phyloP scores from a whole-genome alignment of 2,888 invertebrate species.

The Lagria hirta region DNA sequence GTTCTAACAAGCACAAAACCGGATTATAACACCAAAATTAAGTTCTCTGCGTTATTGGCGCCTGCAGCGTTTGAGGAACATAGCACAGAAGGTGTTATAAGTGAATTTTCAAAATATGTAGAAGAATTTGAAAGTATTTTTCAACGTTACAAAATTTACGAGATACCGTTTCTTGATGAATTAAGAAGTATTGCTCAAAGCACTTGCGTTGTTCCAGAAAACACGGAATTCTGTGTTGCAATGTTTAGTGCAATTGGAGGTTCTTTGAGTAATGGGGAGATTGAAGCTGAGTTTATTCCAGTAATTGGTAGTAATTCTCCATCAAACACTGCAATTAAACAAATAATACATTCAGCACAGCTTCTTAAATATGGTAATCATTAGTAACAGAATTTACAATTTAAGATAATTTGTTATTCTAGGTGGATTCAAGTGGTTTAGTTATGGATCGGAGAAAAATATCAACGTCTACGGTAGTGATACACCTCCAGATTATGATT shows the following conservation, averaged over 20 bases:
- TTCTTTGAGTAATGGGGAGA: too few relatives aligned
- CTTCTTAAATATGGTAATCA: slow-evolving; percentile 6
- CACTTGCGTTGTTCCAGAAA: not conserved
- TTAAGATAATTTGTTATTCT: too few relatives aligned
- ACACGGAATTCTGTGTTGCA: not conserved
- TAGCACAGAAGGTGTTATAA: slow-evolving; percentile 50
- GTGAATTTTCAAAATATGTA: slow-evolving; percentile 24
- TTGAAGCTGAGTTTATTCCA: too few relatives aligned
- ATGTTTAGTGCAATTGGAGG: too few relatives aligned
- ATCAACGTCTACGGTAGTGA: slow-evolving; percentile 43
- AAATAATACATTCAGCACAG: slow-evolving; percentile 19
- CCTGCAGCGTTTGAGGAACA: slow-evolving; percentile 66
- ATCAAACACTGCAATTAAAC: slow-evolving; percentile 20
- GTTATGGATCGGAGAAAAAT: slow-evolving; percentile 25
- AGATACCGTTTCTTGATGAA: not conserved
- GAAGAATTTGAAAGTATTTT: slow-evolving; percentile 27
- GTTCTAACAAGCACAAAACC: slow-evolving; percentile 66
- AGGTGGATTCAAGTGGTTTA: too few relatives aligned
- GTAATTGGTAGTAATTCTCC: slow-evolving; percentile 19
- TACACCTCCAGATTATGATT: slow-evolving; percentile 53
- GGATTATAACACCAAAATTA: slow-evolving; percentile 67
- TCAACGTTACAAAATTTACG: not conserved
- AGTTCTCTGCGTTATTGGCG: slow-evolving; percentile 64
- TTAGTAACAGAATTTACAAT: too few relatives aligned
- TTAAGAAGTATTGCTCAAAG: not conserved